phyloP scores from a whole-genome alignment of 1,140 invertebrate species.

The Drosophila carrolli region DNA sequence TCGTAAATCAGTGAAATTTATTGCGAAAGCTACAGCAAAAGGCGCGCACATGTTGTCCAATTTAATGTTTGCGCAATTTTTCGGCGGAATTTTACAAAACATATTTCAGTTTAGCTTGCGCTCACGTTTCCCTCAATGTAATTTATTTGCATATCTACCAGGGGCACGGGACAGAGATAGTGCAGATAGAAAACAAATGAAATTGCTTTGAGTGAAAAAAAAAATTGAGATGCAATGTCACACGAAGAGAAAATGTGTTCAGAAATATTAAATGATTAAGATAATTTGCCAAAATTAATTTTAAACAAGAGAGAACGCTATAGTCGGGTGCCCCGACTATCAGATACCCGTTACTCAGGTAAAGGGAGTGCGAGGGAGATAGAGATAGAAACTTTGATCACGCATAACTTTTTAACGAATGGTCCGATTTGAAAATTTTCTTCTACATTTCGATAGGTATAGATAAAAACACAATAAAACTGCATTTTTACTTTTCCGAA shows the following conservation, averaged over 20 bases:
- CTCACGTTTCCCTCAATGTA: slow-evolving; percentile 58
- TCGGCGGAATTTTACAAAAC: slow-evolving; percentile 62
- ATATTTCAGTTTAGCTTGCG: slow-evolving; percentile 70
- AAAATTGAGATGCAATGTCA: slow-evolving; percentile 41
- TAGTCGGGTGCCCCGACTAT: too few species aligned
- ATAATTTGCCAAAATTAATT: too few species aligned
- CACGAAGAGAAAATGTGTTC: background rate
- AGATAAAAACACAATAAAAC: too few species aligned
- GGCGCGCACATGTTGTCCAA: slow-evolving; percentile 78
- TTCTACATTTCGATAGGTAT: too few species aligned
- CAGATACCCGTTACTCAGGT: too few species aligned
- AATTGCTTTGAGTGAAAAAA: slow-evolving; percentile 25
- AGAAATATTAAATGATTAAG: background rate
- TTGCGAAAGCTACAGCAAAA: slow-evolving; percentile 68
- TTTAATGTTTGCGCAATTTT: slow-evolving; percentile 73
- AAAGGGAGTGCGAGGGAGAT: too few species aligned
- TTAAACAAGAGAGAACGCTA: too few species aligned
- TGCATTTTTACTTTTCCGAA: too few species aligned
- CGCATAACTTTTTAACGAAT: too few species aligned
- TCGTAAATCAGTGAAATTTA: slow-evolving; percentile 77
- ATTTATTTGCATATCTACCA: slow-evolving; percentile 59
- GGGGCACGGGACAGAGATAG: background rate
- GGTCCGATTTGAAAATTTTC: too few species aligned
- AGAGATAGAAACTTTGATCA: too few species aligned
- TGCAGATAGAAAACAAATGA: slow-evolving; percentile 15